phyloP scores from a whole-genome alignment of 1,140 invertebrate genomes.

The Hypsibius dujardini region DNA sequence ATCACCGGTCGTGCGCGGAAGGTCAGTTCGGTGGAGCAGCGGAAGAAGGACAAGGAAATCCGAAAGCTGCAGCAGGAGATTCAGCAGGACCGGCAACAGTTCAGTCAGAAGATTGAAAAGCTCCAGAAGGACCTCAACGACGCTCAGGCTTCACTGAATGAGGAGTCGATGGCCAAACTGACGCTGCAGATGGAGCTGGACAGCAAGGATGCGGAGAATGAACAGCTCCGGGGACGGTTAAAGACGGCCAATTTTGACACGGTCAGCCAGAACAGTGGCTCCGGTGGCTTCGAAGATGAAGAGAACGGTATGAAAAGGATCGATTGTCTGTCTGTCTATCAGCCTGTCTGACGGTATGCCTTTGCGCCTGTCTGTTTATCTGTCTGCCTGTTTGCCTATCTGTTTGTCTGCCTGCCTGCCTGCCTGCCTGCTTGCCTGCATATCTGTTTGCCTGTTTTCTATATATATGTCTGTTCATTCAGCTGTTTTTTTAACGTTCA shows the following conservation, averaged over 20 bases:
- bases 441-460: too few relatives aligned
- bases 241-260: constrained; percentile 61
- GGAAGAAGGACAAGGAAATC: constrained; percentile 85
- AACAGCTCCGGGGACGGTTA: constrained; percentile 61
- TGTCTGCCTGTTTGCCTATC: too few relatives aligned
- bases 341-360: too few relatives aligned
- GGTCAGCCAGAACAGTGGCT: constrained; percentile 64
- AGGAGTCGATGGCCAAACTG: constrained; percentile 49
- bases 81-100: constrained; percentile 66
- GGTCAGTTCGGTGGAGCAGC: constrained; percentile 45
- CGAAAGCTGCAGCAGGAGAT: constrained; percentile 76
- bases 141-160: constrained; percentile 47
- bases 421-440: too few relatives aligned
- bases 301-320: constrained; percentile 30
- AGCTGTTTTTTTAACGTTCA: too few relatives aligned
- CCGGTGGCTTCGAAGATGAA: constrained; percentile 52
- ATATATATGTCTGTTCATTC: too few relatives aligned
- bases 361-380: too few relatives aligned
- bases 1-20: constrained; percentile 37
- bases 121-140: constrained; percentile 70
- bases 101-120: constrained; percentile 61
- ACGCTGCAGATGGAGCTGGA: constrained; percentile 84
- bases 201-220: constrained; percentile 85
- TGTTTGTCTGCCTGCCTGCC: too few relatives aligned
- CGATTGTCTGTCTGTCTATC: too few relatives aligned